phyloP scores from a whole-genome alignment of 2,113 vertebrate species.

The Sphyrna mokarran region DNA sequence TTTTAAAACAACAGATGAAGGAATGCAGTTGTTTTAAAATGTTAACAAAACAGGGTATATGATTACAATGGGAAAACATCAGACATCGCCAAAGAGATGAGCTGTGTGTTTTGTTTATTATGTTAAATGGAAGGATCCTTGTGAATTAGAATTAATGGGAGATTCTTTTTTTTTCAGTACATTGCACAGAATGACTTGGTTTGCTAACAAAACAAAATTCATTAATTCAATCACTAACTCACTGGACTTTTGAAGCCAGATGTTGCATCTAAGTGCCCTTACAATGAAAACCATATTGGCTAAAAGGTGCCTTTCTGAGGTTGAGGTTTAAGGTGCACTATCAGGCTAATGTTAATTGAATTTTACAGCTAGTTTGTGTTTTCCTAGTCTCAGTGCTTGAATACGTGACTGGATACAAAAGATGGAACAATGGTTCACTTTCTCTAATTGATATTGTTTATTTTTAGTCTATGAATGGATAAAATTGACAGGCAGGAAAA shows the following conservation, averaged over 20 bases:
- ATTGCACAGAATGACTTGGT: neutral
- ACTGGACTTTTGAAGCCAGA: neutral
- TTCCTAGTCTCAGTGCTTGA: neutral
- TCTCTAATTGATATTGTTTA: neutral
- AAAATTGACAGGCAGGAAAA: neutral
- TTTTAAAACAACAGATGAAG: neutral
- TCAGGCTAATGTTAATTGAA: neutral
- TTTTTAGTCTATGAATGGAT: neutral
- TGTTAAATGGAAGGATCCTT: neutral
- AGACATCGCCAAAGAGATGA: neutral
- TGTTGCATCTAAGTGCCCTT: neutral
- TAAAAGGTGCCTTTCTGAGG: neutral
- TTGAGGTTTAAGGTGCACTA: neutral
- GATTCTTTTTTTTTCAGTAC: neutral
- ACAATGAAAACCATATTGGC: neutral
- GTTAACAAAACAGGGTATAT: neutral
- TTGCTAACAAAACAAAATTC: neutral
- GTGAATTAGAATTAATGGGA: neutral
- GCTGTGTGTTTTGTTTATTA: neutral
- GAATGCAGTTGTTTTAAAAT: neutral
- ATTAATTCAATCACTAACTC: conserved; percentile 13
- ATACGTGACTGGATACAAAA: neutral
- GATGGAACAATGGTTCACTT: neutral
- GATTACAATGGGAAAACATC: conserved; percentile 1
- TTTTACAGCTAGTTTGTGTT: neutral